A percentile compares a stretch with the other conserved stretches of the same genome.
Evolutionary conservation across 2,113 vertebrate genomes (phyloP).

Genomic region (Heterocephalus glaber): DNA sequence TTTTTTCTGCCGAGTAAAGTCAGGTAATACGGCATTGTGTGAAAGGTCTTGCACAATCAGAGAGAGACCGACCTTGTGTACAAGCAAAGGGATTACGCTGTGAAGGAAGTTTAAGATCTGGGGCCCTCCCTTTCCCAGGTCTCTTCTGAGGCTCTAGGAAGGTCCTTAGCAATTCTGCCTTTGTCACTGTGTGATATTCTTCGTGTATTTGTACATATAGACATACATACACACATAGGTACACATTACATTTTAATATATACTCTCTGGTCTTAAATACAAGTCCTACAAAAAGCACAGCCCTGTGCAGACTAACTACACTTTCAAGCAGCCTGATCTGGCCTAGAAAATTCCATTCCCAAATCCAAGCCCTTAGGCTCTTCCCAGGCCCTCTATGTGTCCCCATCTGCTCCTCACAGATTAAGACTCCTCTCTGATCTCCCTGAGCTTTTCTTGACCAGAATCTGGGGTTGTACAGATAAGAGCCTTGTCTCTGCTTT

Average conservation of each 20-base stretch:
- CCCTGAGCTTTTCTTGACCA: constrained; percentile 61
- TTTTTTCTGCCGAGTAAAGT: background rate
- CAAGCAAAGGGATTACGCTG: background rate
- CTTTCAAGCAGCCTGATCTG: constrained; percentile 27
- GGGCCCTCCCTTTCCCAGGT: background rate
- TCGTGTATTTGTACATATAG: background rate
- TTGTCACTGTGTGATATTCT: background rate
- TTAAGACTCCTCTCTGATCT: constrained; percentile 64
- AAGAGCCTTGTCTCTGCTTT: constrained; percentile 63
- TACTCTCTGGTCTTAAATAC: background rate
- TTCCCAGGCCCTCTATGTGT: background rate
- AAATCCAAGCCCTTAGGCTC: background rate
- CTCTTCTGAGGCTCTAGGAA: background rate
- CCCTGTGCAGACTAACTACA: background rate
- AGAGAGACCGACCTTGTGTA: background rate
- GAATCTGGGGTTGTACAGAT: constrained; percentile 52
- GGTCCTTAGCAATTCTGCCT: background rate
- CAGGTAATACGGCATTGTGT: background rate
- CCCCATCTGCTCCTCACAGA: constrained; percentile 45
- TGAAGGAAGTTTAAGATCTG: background rate
- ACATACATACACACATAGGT: rapidly evolving
- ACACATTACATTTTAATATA: background rate
- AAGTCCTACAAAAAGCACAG: background rate
- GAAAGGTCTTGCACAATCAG: background rate
- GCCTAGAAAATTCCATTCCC: constrained; percentile 41